Evolutionary conservation across 2,888 invertebrate genomes (phyloP).

Genomic region (Hemaris fuciformis): DNA sequence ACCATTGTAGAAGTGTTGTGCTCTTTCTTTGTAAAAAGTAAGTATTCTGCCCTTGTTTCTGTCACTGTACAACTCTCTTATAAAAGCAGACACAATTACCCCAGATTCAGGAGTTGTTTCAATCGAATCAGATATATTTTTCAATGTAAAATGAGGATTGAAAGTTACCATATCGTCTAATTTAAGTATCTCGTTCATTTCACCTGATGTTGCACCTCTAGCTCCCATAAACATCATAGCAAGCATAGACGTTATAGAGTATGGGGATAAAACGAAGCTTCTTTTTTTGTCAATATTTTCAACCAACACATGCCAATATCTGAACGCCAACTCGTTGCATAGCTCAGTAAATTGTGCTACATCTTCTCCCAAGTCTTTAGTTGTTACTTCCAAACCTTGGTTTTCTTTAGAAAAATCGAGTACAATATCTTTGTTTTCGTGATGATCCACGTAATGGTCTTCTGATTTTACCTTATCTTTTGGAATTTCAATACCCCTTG

Average conservation of each 20-base stretch:
- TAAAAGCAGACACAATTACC: slow-evolving; percentile 89
- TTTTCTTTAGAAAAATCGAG: slow-evolving; percentile 71
- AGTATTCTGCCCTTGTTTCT: slow-evolving; percentile 89
- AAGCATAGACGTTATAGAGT: slow-evolving; percentile 91
- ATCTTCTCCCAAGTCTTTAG: slow-evolving; percentile 86
- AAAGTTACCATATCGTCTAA: slow-evolving; percentile 94
- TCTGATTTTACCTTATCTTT: slow-evolving; percentile 66
- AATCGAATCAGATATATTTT: slow-evolving; percentile 92
- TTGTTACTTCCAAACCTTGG: slow-evolving; percentile 89
- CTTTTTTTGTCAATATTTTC: slow-evolving; percentile 87
- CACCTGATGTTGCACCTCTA: slow-evolving; percentile 91
- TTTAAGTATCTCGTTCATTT: slow-evolving; percentile 93
- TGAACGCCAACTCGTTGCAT: slow-evolving; percentile 92
- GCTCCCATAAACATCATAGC: slow-evolving; percentile 95
- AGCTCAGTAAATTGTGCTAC: slow-evolving; percentile 88
- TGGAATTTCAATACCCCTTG: slow-evolving; percentile 60
- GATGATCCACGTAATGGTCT: slow-evolving; percentile 43
- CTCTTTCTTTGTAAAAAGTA: slow-evolving; percentile 93
- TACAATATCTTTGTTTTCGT: slow-evolving; percentile 59
- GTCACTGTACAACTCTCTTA: slow-evolving; percentile 91
- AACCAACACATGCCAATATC: slow-evolving; percentile 89
- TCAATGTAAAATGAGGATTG: slow-evolving; percentile 93
- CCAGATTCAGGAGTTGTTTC: slow-evolving; percentile 85
- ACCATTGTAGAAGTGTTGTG: slow-evolving; percentile 92
- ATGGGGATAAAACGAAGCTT: slow-evolving; percentile 91